Evolutionary conservation across 2,113 vertebrate species (phyloP).

Genomic region (Pygoscelis antarcticus): DNA sequence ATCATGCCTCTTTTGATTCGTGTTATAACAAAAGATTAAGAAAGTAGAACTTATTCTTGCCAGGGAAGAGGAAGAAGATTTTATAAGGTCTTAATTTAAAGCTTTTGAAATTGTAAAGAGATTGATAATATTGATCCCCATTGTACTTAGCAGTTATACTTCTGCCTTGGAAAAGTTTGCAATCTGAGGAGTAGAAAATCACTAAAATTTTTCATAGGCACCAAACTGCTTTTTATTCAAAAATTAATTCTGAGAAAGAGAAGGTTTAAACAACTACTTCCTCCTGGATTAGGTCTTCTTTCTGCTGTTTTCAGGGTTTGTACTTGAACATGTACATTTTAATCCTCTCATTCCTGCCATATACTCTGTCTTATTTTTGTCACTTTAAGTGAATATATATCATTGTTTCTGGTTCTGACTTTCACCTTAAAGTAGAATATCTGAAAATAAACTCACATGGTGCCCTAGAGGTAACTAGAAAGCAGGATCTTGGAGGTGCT

Average conservation of each 20-base stretch:
- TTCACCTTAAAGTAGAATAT: not conserved
- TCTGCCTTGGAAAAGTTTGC: not conserved
- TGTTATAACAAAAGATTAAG: not conserved
- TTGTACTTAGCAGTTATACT: not conserved
- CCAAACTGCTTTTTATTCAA: not conserved
- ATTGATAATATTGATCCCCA: not conserved
- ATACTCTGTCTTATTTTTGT: not conserved
- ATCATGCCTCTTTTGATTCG: not conserved
- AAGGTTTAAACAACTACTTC: not conserved
- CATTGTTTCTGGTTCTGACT: not conserved
- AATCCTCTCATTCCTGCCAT: not conserved
- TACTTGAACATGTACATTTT: not conserved
- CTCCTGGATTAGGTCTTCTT: not conserved
- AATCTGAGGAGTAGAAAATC: not conserved
- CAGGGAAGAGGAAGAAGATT: not conserved
- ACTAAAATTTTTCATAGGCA: not conserved
- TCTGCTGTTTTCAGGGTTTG: not conserved
- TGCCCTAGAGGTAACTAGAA: not conserved
- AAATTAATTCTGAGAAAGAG: not conserved
- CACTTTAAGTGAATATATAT: not conserved
- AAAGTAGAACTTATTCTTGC: not conserved
- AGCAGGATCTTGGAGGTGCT: not conserved
- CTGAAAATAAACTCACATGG: not conserved
- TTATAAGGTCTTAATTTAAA: not conserved
- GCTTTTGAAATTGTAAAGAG: not conserved